Conservation (phyloP, 2,888 invertebrate genomes). For the Eristalis arbustorum region DNA sequence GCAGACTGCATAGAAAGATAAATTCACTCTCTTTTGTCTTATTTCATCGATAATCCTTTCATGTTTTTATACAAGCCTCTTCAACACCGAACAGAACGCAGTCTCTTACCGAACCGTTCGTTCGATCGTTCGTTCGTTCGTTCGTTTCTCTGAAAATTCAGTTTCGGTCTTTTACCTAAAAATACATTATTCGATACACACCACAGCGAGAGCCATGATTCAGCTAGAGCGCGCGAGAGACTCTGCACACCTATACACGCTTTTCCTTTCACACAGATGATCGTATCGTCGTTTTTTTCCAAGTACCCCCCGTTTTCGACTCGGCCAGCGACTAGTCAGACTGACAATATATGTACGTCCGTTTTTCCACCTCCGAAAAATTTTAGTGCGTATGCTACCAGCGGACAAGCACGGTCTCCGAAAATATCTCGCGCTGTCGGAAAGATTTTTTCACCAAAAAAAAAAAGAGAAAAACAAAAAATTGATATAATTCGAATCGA, state of each 20-base stretch:
- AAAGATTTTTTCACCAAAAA: constrained; percentile 30
- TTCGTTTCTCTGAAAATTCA: constrained; percentile 26
- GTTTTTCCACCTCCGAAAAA: constrained; percentile 55
- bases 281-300: constrained; percentile 57
- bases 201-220: constrained; percentile 43
- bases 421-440: constrained; percentile 32
- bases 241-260: constrained; percentile 1
- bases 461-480: not conserved
- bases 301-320: constrained; percentile 31
- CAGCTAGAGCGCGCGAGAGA: constrained; percentile 26
- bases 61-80: constrained; percentile 1
- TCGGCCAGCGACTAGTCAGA: constrained; percentile 31
- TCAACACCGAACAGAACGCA: not conserved
- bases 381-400: constrained; percentile 66
- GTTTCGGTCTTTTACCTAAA: constrained; percentile 34
- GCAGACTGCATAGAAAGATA: constrained; percentile 13
- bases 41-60: constrained; percentile 41
- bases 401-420: constrained; percentile 60
- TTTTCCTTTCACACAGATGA: constrained; percentile 47
- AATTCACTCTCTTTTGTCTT: constrained; percentile 35
- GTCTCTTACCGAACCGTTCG: constrained; percentile 17
- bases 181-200: constrained; percentile 53
- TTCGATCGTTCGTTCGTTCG: not conserved
- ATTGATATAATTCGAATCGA: constrained; percentile 13
- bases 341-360: constrained; percentile 44